A percentile compares a stretch with the other conserved stretches of the same genome.
Conservation (phyloP, 2,888 invertebrate species). For the Druceiella hillmani region DNA sequence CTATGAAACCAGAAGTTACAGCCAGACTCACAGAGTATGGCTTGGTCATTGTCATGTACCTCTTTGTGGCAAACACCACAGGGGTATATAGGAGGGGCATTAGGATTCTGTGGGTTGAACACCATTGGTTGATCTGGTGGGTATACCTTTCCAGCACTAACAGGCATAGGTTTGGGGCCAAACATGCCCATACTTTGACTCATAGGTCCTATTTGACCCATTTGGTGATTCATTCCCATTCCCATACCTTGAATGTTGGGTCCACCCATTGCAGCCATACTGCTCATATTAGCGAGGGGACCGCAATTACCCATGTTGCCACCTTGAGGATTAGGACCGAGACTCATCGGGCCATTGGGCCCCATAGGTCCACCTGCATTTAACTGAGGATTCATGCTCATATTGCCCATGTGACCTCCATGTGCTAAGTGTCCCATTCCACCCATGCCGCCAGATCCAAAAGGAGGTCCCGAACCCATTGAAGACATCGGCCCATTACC, state of each 20-base stretch:
- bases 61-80: constrained; percentile 98
- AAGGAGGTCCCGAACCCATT: constrained; percentile 41
- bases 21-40: constrained; percentile 94
- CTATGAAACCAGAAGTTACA: constrained; percentile 99
- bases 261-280: constrained; percentile 39
- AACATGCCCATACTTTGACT: constrained; percentile 56
- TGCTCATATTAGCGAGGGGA: constrained; percentile 49
- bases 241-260: constrained; percentile 44
- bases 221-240: constrained; percentile 27
- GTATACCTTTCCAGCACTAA: constrained; percentile 88
- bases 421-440: constrained; percentile 22
- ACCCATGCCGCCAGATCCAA: constrained; percentile 35
- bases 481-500: constrained; percentile 49
- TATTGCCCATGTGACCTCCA: constrained; percentile 47
- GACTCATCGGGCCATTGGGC: constrained; percentile 44
- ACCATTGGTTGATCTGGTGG: constrained; percentile 96
- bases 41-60: constrained; percentile 98
- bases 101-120: constrained; percentile 96
- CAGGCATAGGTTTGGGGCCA: constrained; percentile 87
- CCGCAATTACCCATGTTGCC: constrained; percentile 50
- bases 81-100: constrained; percentile 96
- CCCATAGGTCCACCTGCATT: constrained; percentile 51
- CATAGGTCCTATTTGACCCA: constrained; percentile 54
- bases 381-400: constrained; percentile 28
- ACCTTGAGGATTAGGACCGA: constrained; percentile 47